phyloP scores from a whole-genome alignment of 2,113 vertebrate species.

The Delphinus delphis region DNA sequence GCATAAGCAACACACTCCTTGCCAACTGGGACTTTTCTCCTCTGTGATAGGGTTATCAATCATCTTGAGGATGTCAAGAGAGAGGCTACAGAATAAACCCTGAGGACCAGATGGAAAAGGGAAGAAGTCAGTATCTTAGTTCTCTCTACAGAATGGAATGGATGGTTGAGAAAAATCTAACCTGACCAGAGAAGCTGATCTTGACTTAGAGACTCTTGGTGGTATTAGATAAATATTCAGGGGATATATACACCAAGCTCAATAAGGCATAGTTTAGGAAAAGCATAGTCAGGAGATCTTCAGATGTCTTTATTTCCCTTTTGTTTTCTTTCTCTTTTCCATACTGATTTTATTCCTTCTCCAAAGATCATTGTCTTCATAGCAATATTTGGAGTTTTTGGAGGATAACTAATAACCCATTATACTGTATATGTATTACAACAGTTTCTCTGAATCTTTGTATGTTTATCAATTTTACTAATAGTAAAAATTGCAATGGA shows the following conservation, averaged over 20 bases:
- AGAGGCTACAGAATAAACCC: neutral
- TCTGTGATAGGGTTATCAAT: neutral
- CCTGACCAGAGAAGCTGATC: neutral
- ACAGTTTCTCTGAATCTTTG: neutral
- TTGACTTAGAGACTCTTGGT: neutral
- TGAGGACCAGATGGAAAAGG: neutral
- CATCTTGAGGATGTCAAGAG: neutral
- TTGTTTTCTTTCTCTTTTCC: neutral
- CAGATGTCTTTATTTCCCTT: neutral
- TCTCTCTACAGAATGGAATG: neutral
- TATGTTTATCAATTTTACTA: neutral
- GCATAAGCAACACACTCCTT: neutral
- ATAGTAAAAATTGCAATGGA: neutral
- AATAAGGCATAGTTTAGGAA: neutral
- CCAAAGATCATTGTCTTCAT: neutral
- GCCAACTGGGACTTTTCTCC: neutral
- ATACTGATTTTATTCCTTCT: neutral
- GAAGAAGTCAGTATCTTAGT: neutral
- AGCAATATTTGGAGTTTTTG: neutral
- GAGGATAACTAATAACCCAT: neutral
- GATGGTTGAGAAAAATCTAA: neutral
- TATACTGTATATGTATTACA: neutral
- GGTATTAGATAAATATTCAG: neutral
- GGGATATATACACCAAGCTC: neutral
- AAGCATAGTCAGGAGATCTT: neutral